Base-by-base conservation (phyloP, 2,888 invertebrate species). In the Frankliniella fusca region DNA sequence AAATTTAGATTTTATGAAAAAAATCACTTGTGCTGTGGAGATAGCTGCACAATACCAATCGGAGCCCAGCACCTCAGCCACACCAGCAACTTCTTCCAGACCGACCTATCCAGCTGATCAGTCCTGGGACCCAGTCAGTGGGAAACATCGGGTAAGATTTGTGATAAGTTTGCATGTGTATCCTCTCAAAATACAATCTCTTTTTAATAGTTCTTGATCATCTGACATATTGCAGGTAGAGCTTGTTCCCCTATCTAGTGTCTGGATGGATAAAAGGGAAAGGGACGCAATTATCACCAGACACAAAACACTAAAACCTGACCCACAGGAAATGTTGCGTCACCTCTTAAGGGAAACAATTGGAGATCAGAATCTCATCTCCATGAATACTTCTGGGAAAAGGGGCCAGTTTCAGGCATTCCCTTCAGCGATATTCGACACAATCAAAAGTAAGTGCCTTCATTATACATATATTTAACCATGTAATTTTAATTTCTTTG, bases 371-470 rank as follows among this genome's bases (percentile, higher is more conserved):
- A 65, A 65, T 65, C 65, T 65, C n/a, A n/a, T 65, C 7, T 3
- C 9, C 1, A 65, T 65, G 65, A 65, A 65, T n/a, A 9, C 65
- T 3, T 1, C 20, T 65, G 65, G 65, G 65, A 65, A 65, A 65
- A 65, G n/a, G 8, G n/a, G 65, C 18, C 9, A 12, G 65, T 20
- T 20, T 12, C 65, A n/a, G n/a, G 65, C 65, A 2, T 1, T 65
- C 8, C 65, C 65, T 65, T 65, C 65, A 65, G 9, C 65, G 18
- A 65, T 65, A n/a, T 65, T 65, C n/a, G 65, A 65, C 18, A 65
- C n/a, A 65, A n/a, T 65, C 65, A 65, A 65, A 65, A 65, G 65
- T 65, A 65, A 20, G 65, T 65, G 65, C 7, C 65, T 65, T n/a
- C 65, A n/a, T 5, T 65, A 3, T 2, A 54, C 3, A 54, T 54